Conservation (phyloP, 2,113 vertebrate genomes). For the Odocoileus hemionus region DNA sequence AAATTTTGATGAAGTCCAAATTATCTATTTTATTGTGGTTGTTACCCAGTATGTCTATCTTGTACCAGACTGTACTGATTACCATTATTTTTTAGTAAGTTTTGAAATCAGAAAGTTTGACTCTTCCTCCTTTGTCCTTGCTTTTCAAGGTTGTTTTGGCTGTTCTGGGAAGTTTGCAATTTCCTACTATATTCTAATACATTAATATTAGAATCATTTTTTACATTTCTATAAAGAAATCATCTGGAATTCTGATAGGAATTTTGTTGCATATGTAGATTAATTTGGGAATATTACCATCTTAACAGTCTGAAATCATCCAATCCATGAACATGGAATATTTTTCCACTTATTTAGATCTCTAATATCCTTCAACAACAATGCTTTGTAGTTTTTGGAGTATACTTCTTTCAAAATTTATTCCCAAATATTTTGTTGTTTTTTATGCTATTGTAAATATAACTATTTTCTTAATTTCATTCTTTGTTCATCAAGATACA, state of each 20-base stretch:
- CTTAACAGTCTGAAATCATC: neutral
- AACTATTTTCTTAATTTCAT: neutral
- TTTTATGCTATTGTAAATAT: neutral
- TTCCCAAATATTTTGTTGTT: constrained; percentile 1
- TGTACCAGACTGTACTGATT: neutral
- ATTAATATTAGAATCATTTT: constrained; percentile 3
- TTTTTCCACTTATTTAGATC: neutral
- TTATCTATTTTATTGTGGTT: neutral
- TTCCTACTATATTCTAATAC: neutral
- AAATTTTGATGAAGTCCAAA: neutral
- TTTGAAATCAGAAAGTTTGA: neutral
- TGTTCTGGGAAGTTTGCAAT: neutral
- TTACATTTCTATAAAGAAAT: neutral
- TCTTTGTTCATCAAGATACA: neutral
- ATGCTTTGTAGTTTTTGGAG: neutral
- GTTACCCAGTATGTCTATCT: neutral
- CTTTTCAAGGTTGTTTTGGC: neutral
- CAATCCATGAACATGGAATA: neutral
- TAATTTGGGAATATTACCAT: neutral
- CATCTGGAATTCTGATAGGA: neutral
- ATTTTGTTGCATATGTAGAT: neutral
- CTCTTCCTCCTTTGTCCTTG: neutral
- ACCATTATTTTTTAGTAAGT: neutral
- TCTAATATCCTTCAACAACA: neutral
- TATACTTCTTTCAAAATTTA: neutral